Percentiles rank a stretch among this genome's conserved stretches.
phyloP scores from a whole-genome alignment of 1,140 invertebrate species.

The Penaeus indicus region DNA sequence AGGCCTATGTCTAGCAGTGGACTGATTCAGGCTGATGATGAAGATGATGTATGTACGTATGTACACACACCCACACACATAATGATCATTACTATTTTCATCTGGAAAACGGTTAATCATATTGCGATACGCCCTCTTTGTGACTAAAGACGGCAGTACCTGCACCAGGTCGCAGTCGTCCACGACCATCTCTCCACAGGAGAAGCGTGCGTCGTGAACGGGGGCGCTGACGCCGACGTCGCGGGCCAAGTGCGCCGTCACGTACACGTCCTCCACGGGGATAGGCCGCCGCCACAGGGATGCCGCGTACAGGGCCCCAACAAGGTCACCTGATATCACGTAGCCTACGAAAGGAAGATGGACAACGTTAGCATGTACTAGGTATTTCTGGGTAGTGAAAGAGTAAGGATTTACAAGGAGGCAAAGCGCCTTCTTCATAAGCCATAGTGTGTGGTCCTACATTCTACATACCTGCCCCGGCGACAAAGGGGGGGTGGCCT shows the following conservation, averaged over 20 bases:
- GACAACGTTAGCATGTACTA: not conserved
- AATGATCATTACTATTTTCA: too few relatives aligned
- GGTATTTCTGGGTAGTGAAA: too few relatives aligned
- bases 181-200: slow-evolving; percentile 67
- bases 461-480: slow-evolving; percentile 35
- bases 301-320: slow-evolving; percentile 67
- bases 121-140: too few relatives aligned
- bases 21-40: too few relatives aligned
- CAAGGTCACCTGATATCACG: slow-evolving; percentile 68
- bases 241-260: slow-evolving; percentile 69
- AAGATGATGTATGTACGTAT: too few relatives aligned
- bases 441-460: not conserved
- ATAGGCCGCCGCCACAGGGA: slow-evolving; percentile 67
- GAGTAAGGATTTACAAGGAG: too few relatives aligned
- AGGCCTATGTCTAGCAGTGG: too few relatives aligned
- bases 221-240: slow-evolving; percentile 64
- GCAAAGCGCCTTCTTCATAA: not conserved
- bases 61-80: too few relatives aligned
- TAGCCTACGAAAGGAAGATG: slow-evolving; percentile 67
- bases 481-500: slow-evolving; percentile 44
- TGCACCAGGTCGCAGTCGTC: slow-evolving; percentile 67
- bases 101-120: too few relatives aligned
- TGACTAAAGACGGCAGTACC: not conserved
- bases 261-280: slow-evolving; percentile 71
- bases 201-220: slow-evolving; percentile 66